Base-by-base conservation (phyloP, 2,888 invertebrate species). In the Limulus polyphemus region DNA sequence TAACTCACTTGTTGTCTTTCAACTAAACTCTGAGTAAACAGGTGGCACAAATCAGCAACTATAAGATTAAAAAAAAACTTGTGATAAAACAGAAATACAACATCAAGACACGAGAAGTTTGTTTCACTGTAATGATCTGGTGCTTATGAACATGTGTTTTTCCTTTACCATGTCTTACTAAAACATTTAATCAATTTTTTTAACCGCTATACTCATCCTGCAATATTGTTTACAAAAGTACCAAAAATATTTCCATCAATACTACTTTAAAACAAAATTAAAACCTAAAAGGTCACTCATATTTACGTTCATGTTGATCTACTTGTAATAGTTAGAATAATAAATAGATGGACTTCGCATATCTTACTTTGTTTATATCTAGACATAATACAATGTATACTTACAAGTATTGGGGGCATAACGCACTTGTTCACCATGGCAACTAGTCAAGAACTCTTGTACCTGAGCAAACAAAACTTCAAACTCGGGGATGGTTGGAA, bases 1-100 rank as follows among this genome's bases (percentile, higher is more conserved):
- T 47, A 58, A 47, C 49, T 17, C 69, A 76, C 76, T 74, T 76
- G 84, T 73, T 86, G 84, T 56, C 85, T 80, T 71, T 89, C 87
- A 11, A 90, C 83, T 69, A 95, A 77, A 72, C 84, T 84, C 70
- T 83, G 84, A 49, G 90, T 89, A 65, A 91, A 81, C 67, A 84
- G 79, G 74, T 94, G 93, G 75, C 92, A 93, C 52, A 93, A 79
- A 73, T 93, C 91, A 64, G 90, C 88, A 83, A 88, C 94, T 93
- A 76, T 47, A 78, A 76, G 60, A 67, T 49, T 62, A 66, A 62
- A 65, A 57, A 11, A 13, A 0, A 46, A 56, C 12, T 56, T n/a
- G n/a, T 49, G 13, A 47, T 10, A 55, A 48, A 12, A 32, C 32
- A 32, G 32, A 32, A 32, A 32, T 32, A 32, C 32, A 3, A 32